A percentile compares a stretch with the other conserved stretches of the same genome.
These are phyloP conservation scores for Aradophagus sp. DNA, from an alignment of 1,140 invertebrate species.

Conservation along the genomic window DNA sequence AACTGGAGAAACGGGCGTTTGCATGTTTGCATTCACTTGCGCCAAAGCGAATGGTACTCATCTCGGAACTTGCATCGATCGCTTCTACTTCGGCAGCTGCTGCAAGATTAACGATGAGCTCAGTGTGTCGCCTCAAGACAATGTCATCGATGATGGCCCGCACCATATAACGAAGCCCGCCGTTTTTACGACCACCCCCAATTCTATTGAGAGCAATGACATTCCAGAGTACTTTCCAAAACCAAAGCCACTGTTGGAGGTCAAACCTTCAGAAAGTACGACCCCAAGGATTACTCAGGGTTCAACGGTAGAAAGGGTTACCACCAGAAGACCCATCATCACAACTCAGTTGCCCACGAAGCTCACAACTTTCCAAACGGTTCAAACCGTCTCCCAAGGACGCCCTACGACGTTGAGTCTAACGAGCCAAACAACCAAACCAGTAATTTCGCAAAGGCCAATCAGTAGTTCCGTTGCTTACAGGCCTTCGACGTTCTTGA, in stretches of 20 bases:
- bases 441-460: slow-evolving; percentile 10
- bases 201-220: slow-evolving; percentile 69
- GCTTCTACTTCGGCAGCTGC: slow-evolving; percentile 93
- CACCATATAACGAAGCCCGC: slow-evolving; percentile 59
- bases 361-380: slow-evolving; percentile 69
- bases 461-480: slow-evolving; percentile 8
- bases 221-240: slow-evolving; percentile 69
- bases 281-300: slow-evolving; percentile 17
- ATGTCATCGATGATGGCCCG: slow-evolving; percentile 67
- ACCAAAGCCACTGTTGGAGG: slow-evolving; percentile 62
- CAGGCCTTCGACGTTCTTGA: slow-evolving; percentile 32
- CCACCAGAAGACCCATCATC: slow-evolving; percentile 54
- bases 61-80: slow-evolving; percentile 91
- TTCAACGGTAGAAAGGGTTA: slow-evolving; percentile 9
- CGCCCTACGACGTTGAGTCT: slow-evolving; percentile 6
- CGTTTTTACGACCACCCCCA: slow-evolving; percentile 54
- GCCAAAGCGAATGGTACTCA: slow-evolving; percentile 92
- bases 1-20: slow-evolving; percentile 86
- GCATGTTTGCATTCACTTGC: slow-evolving; percentile 96
- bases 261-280: slow-evolving; percentile 41
- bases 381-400: slow-evolving; percentile 60
- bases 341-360: slow-evolving; percentile 62
- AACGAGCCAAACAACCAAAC: slow-evolving; percentile 5
- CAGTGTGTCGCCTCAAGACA: slow-evolving; percentile 71
- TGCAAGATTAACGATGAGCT: slow-evolving; percentile 80